Evolutionary conservation across 2,797 vertebrate species (phyloP).

Genomic region (Smutsia temminckii): DNA sequence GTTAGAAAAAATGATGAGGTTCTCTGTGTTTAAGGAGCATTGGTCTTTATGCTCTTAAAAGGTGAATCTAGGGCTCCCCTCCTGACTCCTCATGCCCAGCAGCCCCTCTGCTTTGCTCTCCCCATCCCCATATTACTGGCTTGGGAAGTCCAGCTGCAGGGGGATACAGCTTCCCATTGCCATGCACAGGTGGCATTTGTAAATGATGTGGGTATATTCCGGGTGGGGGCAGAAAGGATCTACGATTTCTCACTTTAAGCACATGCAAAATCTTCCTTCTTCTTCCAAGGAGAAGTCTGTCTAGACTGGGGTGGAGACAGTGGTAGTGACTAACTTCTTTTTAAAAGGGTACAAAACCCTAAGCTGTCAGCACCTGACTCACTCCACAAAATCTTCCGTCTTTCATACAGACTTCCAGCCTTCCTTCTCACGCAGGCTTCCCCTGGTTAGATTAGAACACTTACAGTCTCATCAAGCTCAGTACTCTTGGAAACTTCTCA

Average conservation of each 20-base stretch:
- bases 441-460: background rate
- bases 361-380: background rate
- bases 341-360: background rate
- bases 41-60: background rate
- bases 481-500: background rate
- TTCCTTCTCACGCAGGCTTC: background rate
- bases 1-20: background rate
- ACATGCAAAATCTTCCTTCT: background rate
- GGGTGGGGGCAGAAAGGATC: background rate
- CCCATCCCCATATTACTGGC: fast-evolving
- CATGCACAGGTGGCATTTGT: background rate
- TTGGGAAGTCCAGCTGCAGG: fast-evolving
- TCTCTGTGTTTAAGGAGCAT: background rate
- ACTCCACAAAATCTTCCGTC: background rate
- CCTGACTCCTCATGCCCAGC: fast-evolving
- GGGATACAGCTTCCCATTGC: no score
- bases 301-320: background rate
- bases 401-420: background rate
- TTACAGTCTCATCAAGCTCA: background rate
- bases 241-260: background rate
- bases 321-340: background rate
- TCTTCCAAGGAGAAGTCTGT: background rate
- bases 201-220: background rate
- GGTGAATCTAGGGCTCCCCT: background rate
- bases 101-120: no score